Evolutionary conservation across 2,797 vertebrate species (phyloP).

Genomic region (Poeciliopsis paucimaculata): DNA sequence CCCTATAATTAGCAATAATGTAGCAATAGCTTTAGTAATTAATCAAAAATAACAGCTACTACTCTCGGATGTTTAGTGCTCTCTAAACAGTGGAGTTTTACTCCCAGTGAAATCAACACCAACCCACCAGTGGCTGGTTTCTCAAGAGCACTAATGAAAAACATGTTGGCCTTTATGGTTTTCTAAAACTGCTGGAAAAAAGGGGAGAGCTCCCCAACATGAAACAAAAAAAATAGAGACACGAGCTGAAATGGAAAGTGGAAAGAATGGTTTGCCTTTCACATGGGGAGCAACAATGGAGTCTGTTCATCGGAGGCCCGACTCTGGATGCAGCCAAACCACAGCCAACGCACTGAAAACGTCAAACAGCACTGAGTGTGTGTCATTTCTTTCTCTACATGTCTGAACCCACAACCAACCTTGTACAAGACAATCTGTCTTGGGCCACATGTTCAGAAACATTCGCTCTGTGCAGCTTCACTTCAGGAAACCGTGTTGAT

Average conservation of each 20-base stretch:
- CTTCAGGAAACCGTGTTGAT: not conserved
- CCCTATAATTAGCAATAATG: not conserved
- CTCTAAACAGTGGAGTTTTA: not conserved
- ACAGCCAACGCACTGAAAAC: conserved; percentile 59
- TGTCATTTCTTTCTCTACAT: not conserved
- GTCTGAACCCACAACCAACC: conserved; percentile 26
- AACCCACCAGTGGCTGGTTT: not conserved
- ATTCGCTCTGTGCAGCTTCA: not conserved
- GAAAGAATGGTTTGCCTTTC: conserved; percentile 56
- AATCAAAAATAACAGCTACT: not conserved
- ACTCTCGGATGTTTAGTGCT: not conserved
- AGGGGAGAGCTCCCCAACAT: conserved; percentile 3
- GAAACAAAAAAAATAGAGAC: conserved; percentile 25
- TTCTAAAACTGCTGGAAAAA: conserved; percentile 29
- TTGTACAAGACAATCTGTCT: conserved; percentile 5
- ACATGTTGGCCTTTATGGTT: conserved; percentile 8
- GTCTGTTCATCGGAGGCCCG: conserved; percentile 64
- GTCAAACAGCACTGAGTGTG: conserved; percentile 37
- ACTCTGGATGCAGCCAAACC: conserved; percentile 55
- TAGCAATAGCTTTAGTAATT: not conserved
- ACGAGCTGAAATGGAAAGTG: conserved; percentile 57
- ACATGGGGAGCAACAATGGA: conserved; percentile 67
- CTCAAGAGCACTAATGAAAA: not conserved
- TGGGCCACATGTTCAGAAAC: conserved; percentile 18
- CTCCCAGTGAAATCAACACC: not conserved